These are phyloP conservation scores for Callaeas wilsoni DNA, from an alignment of 2,113 vertebrate species.

Conservation along the genomic window DNA sequence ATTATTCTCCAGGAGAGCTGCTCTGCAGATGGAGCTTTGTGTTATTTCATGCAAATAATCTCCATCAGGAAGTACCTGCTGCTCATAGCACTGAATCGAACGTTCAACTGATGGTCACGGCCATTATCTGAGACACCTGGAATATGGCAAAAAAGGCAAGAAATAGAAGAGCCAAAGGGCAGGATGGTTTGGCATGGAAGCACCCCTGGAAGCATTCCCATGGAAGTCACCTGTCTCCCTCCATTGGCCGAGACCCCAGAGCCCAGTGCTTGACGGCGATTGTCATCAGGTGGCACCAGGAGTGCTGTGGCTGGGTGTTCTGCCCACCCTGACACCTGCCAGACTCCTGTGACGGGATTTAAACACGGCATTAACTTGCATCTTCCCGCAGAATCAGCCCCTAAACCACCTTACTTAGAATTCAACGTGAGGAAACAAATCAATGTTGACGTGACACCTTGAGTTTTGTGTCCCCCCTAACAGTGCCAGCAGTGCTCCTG, in stretches of 20 bases:
- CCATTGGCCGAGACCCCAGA: fast-evolving
- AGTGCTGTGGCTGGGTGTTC: not conserved
- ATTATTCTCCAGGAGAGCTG: not conserved
- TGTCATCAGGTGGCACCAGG: not conserved
- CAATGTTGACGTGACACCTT: not conserved
- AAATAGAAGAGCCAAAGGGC: not conserved
- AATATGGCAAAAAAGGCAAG: not conserved
- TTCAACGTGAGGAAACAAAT: not conserved
- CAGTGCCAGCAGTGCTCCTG: not conserved
- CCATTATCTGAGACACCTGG: not conserved
- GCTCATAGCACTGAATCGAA: not conserved
- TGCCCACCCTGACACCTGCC: not conserved
- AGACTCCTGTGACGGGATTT: not conserved
- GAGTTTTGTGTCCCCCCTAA: not conserved
- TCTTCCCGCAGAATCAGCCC: not conserved
- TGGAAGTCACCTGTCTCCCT: not conserved
- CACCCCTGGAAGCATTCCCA: too few relatives aligned
- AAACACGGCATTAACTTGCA: not conserved
- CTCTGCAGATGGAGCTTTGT: not conserved
- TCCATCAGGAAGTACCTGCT: not conserved
- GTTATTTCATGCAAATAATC: not conserved
- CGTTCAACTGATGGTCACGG: not conserved
- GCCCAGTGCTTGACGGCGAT: fast-evolving
- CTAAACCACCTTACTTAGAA: not conserved
- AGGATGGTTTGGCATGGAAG: not conserved